Conservation (phyloP, 1,140 invertebrate species). For the Pseudomyrmex concolor region DNA sequence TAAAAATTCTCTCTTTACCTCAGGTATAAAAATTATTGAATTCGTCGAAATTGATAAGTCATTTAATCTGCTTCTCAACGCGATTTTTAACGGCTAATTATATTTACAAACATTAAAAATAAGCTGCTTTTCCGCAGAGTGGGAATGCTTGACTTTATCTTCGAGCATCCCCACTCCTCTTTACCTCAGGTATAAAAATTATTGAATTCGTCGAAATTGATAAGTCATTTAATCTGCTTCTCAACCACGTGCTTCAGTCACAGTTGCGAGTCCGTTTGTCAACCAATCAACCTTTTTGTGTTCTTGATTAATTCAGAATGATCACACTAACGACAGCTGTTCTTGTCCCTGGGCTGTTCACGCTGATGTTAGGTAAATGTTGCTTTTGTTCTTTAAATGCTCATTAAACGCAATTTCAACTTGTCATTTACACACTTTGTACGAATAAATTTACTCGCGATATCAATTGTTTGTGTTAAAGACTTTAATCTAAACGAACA, state of each 20-base stretch:
- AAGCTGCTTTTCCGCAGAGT: conserved; percentile 49
- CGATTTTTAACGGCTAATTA: neutral
- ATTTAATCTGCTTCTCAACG: neutral
- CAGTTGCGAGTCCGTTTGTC: conserved; percentile 33
- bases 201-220: no score
- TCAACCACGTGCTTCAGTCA: neutral
- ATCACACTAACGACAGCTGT: neutral
- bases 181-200: no score
- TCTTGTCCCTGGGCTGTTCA: conserved; percentile 5
- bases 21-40: no score
- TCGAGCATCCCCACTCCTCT: neutral
- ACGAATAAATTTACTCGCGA: no score
- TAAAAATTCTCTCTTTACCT: no score
- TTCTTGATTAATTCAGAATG: conserved; percentile 51
- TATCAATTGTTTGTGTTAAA: no score
- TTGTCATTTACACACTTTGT: no score
- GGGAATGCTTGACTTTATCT: conserved; percentile 65
- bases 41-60: neutral
- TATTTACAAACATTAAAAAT: conserved; percentile 1
- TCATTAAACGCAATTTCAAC: neutral
- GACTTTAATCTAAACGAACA: no score
- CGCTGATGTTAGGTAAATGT: conserved; percentile 24
- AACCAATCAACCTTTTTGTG: conserved; percentile 5
- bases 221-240: neutral
- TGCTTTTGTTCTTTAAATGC: neutral